Base-by-base conservation (phyloP, 2,888 invertebrate species). In the Ectropis crepuscularia region DNA sequence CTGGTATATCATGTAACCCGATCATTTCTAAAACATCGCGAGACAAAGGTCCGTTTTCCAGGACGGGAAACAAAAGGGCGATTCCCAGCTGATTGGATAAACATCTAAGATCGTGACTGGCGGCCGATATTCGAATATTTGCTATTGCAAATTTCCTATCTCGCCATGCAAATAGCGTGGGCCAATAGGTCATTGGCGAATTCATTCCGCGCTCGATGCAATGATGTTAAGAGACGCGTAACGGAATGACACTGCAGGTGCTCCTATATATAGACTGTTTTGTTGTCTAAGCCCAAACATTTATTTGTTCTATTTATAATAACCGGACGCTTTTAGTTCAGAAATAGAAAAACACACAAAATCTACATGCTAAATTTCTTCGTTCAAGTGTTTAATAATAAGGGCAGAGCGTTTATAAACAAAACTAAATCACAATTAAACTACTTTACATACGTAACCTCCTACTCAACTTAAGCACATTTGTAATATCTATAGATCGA, bases 131-230 rank as follows among this genome's bases (percentile, higher is more conserved):
- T 74, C 59, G 61, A 65, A 78, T 77, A 77, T 76, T 77, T 74
- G 76, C 79, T 78, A 79, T 79, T 82, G 78, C 76, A 73, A 81
- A 81, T 80, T 77, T 79, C 75, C 78, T 79, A 77, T 70, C 73
- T 66, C 67, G 67, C 72, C 79, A 80, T 77, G 78, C 79, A 77
- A 84, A 80, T 79, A 76, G 74, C 76, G 74, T 73, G 68, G 73
- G 66, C 72, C 71, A 73, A 81, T 77, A 79, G 75, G 77, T 76
- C 74, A 82, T 74, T 74, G 71, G 73, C 65, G 74, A 75, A 77
- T 77, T 76, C 73, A 73, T 76, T 74, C 51, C 57, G 63, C 37
- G 47, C 47, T 47, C 39, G 39, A 46, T 47, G 47, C 55, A 46
- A 47, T 46, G 39, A 47, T 47, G 55, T 38, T 55, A 46, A 28